Base-by-base conservation (phyloP, 2,888 invertebrate genomes). In the Thyatira batis region DNA sequence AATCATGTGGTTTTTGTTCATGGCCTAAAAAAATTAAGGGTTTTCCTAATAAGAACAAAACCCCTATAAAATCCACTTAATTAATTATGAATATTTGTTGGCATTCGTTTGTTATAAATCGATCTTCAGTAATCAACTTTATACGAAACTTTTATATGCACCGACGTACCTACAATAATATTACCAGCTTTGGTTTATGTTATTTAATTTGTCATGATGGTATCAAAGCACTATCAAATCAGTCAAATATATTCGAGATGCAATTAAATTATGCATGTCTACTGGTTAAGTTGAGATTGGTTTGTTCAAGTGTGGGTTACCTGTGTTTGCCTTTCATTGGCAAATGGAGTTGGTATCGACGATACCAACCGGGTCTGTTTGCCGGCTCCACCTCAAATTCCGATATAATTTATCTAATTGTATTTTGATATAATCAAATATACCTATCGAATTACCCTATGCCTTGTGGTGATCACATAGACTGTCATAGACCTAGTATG, bases 281-380 rank as follows among this genome's bases (percentile, higher is more conserved):
- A 56, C 55, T 60, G 59, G 61, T 61, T 60, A 69, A 76, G 60
- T 74, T 72, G 58, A 55, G 66, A 69, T 73, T 63, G 69, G 67
- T 74, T 68, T 65, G 69, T 73, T 73, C 73, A 69, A 72, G 76
- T 73, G 75, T 74, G 71, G 71, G 60, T 65, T 71, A 70, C 73
- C 71, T 63, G 64, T 83, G 79, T 84, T 84, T 79, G 80, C 76
- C 61, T 79, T 84, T 79, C 78, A 83, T 84, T 71, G 76, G 78
- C 75, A 80, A 81, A 84, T 84, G 74, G 82, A 78, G 60, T 69
- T 60, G 66, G 48, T 48, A 48, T 9, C 27, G 9, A 58, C 61
- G 61, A 27, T 48, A 48, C 10, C 27, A 3, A 58, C 61, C 61
- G 62, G 65, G 54, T 62, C 57, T 76, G 71, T 78, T 76, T 74